Base-by-base conservation (phyloP, 2,113 vertebrate genomes). In the Progne subis region DNA sequence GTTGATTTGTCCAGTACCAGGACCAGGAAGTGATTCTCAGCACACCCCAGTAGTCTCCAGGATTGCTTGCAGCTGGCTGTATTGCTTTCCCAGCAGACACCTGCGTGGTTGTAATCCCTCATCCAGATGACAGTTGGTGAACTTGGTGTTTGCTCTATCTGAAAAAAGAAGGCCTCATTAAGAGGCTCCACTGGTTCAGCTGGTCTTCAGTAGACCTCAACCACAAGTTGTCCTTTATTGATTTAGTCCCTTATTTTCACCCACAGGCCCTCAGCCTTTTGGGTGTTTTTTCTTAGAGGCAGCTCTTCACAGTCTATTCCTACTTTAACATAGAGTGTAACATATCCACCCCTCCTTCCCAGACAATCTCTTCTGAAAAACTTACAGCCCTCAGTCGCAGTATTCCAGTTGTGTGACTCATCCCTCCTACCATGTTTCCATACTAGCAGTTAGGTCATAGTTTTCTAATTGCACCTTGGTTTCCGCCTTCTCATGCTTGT, bases 71-170 rank as follows among this genome's bases (percentile, higher is more conserved):
- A 76, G 25, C 4, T 11, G 25, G 31, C 26, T 50, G 20, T 15
- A 14, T 31, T 68, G 7, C 7, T 52, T 69, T 60, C 21, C 21
- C 28, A 53, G 21, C 14, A 46, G 37, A 32, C 9, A 26, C 12
- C 37, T 17, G 37, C 2, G 4, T 37, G 47, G 9, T 12, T 68
- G 37, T 14, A 52, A 52, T 52, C 53, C 18, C 21, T 52, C 6
- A 0, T 37, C 11, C 5, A 4, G 37, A 52, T 37, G 21, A 28
- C 2, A 18, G 4, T 2, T 43, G 26, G 11, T 18, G 14, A 68
- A 12, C 17, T 12, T 25, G 21, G 25, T 31, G 61, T 34, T 68
- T 60, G 46, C 37, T 56, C 7, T 10, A 18, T 34, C 17, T 31
- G 34, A 64, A 49, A 24, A 9, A 56, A 64, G 50, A 71, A 49